Percentiles rank a stretch among this genome's conserved stretches.
phyloP scores from a whole-genome alignment of 2,113 vertebrate species.

The Progne subis region DNA sequence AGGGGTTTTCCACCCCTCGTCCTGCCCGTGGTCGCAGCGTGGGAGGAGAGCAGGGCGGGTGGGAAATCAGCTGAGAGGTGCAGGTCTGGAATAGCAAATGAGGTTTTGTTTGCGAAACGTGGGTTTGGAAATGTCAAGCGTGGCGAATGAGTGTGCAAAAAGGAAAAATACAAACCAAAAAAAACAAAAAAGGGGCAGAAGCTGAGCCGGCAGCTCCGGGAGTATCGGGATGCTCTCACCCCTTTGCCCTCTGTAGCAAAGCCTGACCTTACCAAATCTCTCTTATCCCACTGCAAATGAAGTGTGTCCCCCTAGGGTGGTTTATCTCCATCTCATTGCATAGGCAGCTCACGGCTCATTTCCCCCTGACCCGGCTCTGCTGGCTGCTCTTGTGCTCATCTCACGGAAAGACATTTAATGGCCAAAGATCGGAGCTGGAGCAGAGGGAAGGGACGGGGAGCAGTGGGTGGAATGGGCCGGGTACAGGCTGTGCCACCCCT shows the following conservation, averaged over 20 bases:
- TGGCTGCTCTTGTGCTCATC: neutral
- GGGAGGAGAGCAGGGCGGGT: neutral
- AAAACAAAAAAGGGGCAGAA: neutral
- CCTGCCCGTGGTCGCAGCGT: fast-evolving
- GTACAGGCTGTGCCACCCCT: fast-evolving
- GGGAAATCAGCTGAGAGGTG: neutral
- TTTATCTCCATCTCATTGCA: neutral
- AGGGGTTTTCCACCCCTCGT: neutral
- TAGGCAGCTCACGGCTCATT: neutral
- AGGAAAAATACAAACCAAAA: neutral
- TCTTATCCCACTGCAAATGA: neutral
- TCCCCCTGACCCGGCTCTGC: neutral
- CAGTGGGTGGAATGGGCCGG: neutral
- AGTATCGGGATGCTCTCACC: neutral
- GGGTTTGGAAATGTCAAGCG: neutral
- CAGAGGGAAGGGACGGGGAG: neutral
- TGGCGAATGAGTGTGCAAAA: neutral
- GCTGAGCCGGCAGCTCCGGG: neutral
- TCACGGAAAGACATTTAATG: neutral
- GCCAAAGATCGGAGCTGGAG: neutral
- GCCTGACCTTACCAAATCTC: neutral
- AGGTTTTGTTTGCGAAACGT: neutral
- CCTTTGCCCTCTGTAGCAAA: neutral
- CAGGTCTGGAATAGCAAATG: neutral
- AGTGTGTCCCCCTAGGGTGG: neutral